Conservation (phyloP, 2,888 invertebrate species). For the Cantharis nigra region DNA sequence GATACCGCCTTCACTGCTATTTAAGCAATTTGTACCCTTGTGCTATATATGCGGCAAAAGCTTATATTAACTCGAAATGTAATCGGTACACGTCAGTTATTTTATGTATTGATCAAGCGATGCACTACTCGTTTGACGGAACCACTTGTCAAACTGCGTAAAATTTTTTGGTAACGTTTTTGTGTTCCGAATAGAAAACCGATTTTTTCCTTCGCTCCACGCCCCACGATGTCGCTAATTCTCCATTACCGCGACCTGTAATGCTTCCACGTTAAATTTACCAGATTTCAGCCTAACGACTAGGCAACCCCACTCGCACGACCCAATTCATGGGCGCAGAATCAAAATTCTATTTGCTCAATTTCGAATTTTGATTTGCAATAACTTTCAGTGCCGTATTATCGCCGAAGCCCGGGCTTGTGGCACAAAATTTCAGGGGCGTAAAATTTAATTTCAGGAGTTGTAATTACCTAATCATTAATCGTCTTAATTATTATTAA, state of each 20-base stretch:
- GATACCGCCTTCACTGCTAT: neutral
- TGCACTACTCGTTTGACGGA: slow-evolving; percentile 22
- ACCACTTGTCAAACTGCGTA: slow-evolving; percentile 5
- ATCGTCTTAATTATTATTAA: too few species aligned
- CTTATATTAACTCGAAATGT: neutral
- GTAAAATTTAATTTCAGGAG: too few species aligned
- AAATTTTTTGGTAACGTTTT: neutral
- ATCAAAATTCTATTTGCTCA: too few species aligned
- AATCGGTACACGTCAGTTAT: slow-evolving; percentile 22
- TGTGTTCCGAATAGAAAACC: neutral
- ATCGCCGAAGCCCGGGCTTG: too few species aligned
- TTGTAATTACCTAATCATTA: too few species aligned
- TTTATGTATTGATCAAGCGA: slow-evolving; percentile 30
- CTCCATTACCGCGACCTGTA: neutral
- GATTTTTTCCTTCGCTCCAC: neutral
- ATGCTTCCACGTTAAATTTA: neutral
- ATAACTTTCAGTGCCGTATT: too few species aligned
- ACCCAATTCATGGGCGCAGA: neutral
- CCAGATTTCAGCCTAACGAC: neutral
- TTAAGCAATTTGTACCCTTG: neutral
- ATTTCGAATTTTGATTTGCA: too few species aligned
- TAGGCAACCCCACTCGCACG: neutral
- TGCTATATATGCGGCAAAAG: slow-evolving; percentile 7
- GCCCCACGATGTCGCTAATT: neutral
- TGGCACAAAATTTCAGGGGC: too few species aligned